Evolutionary conservation across 1,140 invertebrate genomes (phyloP), one percentile per base, ranked within the genome.

Genomic region (Medauroidea extradentata): DNA sequence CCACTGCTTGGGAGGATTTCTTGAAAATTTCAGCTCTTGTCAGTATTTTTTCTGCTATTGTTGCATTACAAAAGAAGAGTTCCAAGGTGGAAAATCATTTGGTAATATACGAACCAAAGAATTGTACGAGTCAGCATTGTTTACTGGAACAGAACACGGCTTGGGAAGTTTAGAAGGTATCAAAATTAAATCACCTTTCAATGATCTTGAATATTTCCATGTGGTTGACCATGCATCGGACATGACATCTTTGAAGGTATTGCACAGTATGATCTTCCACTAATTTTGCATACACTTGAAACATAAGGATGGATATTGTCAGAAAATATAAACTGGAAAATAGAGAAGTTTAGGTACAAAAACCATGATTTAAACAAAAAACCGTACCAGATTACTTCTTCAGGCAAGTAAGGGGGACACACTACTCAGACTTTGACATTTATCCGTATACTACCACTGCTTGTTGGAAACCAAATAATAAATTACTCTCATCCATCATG

Each of bases 31-130:
- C 27, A 64, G 60, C 60, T 62, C 18, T 16, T 14, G 61, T 23
- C 42, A 62, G 38, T 63, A 67, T 57, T 61, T 67, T 42, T 66
- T 64, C 46, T 16, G 58, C 42, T 65, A 62, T 42, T 68, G 63
- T 61, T 41, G 60, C 23, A 42, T 64, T 25, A 57, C 34, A 1
- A 59, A 53, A 43, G 54, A 65, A 29, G 53, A 65, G 34, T 63
- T 64, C 57, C 4, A 67, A 13, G 39, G 16, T 23, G 46, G 58
- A 42, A 52, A 60, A 58, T 11, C 19, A 60, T 25, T 62, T 24
- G 66, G 64, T 27, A 44, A 68, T 13, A 67, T 13, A 11, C 11
- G 16, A 41, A 11, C n/a, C 11, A 13, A 41, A n/a, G 39, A n/a
- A 41, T 11, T n/a, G 11, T 13, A n/a, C n/a, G n/a, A n/a, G n/a